These are phyloP conservation scores for Drosophila saltans DNA, from an alignment of 1,140 invertebrate genomes.

Conservation along the genomic window DNA sequence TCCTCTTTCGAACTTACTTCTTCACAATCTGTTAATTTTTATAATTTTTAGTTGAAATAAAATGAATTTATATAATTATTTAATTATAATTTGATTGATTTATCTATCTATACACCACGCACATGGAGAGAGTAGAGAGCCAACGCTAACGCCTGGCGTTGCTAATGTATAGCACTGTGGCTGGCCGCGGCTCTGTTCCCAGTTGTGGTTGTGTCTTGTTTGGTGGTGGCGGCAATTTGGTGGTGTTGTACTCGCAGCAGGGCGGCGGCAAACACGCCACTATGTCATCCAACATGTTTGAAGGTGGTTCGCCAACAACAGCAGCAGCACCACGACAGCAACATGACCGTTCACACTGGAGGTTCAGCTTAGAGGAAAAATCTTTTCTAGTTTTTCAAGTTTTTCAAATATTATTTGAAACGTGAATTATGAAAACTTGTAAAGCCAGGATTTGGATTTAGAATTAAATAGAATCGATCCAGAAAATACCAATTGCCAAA, in stretches of 20 bases:
- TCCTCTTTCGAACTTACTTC: no score
- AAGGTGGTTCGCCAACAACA: neutral
- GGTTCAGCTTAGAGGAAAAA: neutral
- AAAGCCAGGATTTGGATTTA: no score
- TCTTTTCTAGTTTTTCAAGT: neutral
- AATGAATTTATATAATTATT: neutral
- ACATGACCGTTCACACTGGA: constrained; percentile 3
- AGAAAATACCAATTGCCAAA: no score
- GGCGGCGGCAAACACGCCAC: constrained; percentile 13
- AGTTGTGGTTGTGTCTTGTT: constrained; percentile 12
- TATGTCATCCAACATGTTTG: constrained; percentile 1
- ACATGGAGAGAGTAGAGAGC: neutral
- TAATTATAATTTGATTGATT: constrained; percentile 7
- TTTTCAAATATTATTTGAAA: no score
- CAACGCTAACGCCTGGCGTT: constrained; percentile 14
- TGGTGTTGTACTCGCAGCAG: neutral
- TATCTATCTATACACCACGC: neutral
- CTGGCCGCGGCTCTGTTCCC: neutral
- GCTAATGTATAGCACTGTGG: neutral
- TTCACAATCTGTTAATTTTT: constrained; percentile 1
- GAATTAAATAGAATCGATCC: no score
- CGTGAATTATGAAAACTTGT: no score
- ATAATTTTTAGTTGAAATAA: neutral
- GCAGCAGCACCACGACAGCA: constrained; percentile 8
- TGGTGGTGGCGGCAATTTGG: neutral